These are phyloP conservation scores for Neoniphon sammara DNA, from an alignment of 2,797 vertebrate species.

Conservation along the genomic window DNA sequence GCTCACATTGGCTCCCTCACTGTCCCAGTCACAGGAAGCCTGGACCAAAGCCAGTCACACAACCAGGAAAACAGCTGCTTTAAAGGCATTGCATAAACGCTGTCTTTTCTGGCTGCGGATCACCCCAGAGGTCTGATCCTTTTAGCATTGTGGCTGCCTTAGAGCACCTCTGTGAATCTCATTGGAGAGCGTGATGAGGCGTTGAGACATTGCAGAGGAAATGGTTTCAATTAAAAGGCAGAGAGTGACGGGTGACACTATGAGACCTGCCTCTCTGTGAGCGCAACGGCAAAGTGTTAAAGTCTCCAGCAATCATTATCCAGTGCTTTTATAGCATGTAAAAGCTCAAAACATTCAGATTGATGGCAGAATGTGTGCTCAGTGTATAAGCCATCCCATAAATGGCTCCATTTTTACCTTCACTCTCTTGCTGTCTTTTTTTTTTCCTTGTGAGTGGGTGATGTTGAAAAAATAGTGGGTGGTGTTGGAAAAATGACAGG, in stretches of 20 bases:
- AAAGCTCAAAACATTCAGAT: constrained; percentile 70
- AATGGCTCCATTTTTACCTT: constrained; percentile 76
- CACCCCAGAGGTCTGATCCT: constrained; percentile 67
- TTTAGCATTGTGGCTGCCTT: constrained; percentile 54
- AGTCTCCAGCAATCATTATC: constrained; percentile 78
- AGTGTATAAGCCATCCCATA: constrained; percentile 69
- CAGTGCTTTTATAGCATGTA: constrained; percentile 73
- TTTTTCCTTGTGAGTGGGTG: constrained; percentile 63
- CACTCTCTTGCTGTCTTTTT: constrained; percentile 66
- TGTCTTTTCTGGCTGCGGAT: constrained; percentile 53
- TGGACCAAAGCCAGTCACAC: constrained; percentile 74
- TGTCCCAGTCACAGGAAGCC: constrained; percentile 73
- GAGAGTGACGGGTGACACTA: constrained; percentile 74
- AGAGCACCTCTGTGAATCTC: constrained; percentile 63
- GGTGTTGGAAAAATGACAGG: constrained; percentile 76
- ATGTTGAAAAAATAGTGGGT: constrained; percentile 76
- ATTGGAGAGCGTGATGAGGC: constrained; percentile 60
- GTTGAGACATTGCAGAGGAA: constrained; percentile 65
- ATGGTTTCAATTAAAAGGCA: constrained; percentile 81
- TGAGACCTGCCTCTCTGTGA: constrained; percentile 53
- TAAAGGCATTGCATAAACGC: constrained; percentile 55
- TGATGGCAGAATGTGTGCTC: constrained; percentile 66
- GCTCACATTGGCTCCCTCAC: constrained; percentile 50
- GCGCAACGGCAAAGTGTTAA: constrained; percentile 66
- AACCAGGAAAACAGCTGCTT: constrained; percentile 63